Evolutionary conservation across 2,113 vertebrate genomes (phyloP).

Genomic region (Odocoileus hemionus): DNA sequence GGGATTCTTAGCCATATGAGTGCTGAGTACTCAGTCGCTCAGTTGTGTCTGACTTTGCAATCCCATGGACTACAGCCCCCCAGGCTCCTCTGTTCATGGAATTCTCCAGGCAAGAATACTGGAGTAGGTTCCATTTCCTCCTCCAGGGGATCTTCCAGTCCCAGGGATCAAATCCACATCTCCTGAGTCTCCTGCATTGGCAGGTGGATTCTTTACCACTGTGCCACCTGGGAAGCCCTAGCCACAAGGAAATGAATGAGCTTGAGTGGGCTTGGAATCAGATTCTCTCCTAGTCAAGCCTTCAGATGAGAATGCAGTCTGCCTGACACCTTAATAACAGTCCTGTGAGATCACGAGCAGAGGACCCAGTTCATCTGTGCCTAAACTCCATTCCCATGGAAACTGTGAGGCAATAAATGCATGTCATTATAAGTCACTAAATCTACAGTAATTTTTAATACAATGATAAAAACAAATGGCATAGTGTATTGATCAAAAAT

Average conservation of each 20-base stretch:
- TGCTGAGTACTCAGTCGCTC: not conserved
- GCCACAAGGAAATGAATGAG: not conserved
- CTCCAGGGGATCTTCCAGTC: not conserved
- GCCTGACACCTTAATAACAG: not conserved
- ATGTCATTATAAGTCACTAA: not conserved
- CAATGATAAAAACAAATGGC: not conserved
- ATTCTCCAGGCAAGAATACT: not conserved
- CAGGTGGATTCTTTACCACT: not conserved
- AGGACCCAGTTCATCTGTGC: not conserved
- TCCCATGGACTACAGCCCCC: not conserved
- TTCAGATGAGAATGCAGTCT: not conserved
- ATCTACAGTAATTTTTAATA: not conserved
- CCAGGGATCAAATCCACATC: not conserved
- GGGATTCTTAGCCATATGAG: too few relatives aligned
- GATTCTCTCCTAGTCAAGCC: not conserved
- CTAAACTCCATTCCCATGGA: not conserved
- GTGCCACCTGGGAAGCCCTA: not conserved
- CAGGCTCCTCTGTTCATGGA: not conserved
- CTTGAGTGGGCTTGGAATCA: not conserved
- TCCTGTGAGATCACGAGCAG: not conserved
- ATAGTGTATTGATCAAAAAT: not conserved
- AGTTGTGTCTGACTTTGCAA: not conserved
- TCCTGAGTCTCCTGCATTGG: not conserved
- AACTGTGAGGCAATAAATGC: not conserved
- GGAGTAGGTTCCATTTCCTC: not conserved